phyloP scores from a whole-genome alignment of 1,140 invertebrate genomes.

The Brachionus calyciflorus region DNA sequence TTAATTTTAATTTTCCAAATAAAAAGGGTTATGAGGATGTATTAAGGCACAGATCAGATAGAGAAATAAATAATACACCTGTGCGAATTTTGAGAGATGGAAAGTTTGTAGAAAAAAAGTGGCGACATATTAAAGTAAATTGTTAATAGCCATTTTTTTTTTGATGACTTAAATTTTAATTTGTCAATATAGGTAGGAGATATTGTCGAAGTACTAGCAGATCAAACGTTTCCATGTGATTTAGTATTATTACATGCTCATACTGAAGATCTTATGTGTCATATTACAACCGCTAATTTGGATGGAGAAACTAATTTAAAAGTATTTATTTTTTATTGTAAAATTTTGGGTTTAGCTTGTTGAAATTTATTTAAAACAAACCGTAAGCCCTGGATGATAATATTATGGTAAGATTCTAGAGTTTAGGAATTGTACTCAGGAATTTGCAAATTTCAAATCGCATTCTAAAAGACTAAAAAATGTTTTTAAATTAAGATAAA shows the following conservation, averaged over 20 bases:
- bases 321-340: constrained; percentile 62
- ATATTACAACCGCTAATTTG: constrained; percentile 97
- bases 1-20: not conserved
- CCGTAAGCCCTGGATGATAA: too few species aligned
- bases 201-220: constrained; percentile 38
- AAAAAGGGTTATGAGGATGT: constrained; percentile 72
- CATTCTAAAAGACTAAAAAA: too few species aligned
- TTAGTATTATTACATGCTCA: constrained; percentile 29
- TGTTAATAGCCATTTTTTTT: too few species aligned
- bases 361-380: too few species aligned
- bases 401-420: too few species aligned
- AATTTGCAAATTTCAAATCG: too few species aligned
- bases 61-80: constrained; percentile 66
- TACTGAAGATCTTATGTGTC: constrained; percentile 65
- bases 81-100: constrained; percentile 36
- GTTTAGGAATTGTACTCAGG: too few species aligned
- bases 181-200: constrained; percentile 23
- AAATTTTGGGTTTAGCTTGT: too few species aligned
- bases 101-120: constrained; percentile 6
- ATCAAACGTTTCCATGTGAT: constrained; percentile 38
- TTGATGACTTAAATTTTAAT: too few species aligned
- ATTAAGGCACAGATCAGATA: constrained; percentile 71
- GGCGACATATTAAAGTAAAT: constrained; percentile 37
- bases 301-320: constrained; percentile 99
- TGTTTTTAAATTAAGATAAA: too few species aligned